Evolutionary conservation across 1,140 invertebrate genomes (phyloP).

Genomic region (Monochamus saltuarius): DNA sequence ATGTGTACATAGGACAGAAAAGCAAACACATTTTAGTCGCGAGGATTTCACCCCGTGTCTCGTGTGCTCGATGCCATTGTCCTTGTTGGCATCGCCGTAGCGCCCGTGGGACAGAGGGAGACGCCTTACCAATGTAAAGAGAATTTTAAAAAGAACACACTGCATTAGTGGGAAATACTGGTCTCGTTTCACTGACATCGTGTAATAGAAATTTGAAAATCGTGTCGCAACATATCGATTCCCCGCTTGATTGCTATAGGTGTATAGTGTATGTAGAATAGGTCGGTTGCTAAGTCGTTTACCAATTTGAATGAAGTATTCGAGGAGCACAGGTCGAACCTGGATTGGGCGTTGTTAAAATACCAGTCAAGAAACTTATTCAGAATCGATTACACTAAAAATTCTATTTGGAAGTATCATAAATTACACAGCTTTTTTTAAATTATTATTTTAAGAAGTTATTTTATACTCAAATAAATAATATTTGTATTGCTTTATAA

Average conservation of each 20-base stretch:
- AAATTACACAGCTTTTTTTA: too few species aligned
- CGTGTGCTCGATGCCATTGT: background rate
- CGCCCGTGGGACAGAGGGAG: conserved; percentile 1
- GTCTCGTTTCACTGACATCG: conserved; percentile 37
- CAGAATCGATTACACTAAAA: too few species aligned
- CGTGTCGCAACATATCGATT: conserved; percentile 26
- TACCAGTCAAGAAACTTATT: too few species aligned
- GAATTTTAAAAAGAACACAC: conserved; percentile 23
- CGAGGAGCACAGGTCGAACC: too few species aligned
- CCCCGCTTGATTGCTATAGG: background rate
- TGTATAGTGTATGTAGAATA: too few species aligned
- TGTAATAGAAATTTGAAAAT: conserved; percentile 38
- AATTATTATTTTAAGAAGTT: too few species aligned
- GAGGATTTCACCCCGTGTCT: conserved; percentile 22
- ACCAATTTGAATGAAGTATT: too few species aligned
- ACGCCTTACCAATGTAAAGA: conserved; percentile 16
- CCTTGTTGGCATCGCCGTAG: conserved; percentile 16
- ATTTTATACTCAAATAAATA: too few species aligned
- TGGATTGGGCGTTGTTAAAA: too few species aligned
- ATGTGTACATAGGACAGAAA: conserved; percentile 51
- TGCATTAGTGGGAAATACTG: conserved; percentile 37
- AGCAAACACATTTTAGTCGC: conserved; percentile 50
- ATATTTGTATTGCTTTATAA: too few species aligned
- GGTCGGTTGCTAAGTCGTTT: too few species aligned
- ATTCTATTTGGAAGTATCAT: too few species aligned